Evolutionary conservation across 2,888 invertebrate genomes (phyloP), one percentile per base, ranked within the genome.

Genomic region (Apodemia hepburni): DNA sequence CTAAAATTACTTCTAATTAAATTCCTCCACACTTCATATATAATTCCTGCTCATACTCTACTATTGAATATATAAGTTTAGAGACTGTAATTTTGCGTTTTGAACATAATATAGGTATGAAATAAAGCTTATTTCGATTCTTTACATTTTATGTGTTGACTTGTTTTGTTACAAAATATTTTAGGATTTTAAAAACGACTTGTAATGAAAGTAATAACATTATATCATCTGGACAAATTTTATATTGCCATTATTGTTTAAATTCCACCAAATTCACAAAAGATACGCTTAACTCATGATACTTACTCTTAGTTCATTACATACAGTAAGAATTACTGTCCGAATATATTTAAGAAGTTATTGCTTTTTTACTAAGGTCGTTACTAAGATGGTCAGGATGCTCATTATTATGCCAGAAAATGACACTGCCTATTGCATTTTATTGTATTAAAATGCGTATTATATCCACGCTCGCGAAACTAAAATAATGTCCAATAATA

Each of bases 341-440:
- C 68, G 68, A 66, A 71, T 72, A 71, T 64, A 68, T 42, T 74
- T 73, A 71, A 69, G 66, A 70, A 68, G 70, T 71, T 67, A 68
- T 70, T 68, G 69, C 70, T 70, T 69, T 68, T 69, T 70, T 69
- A 68, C 42, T 70, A 63, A 65, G 61, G 45, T 65, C 63, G 57
- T 66, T 75, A 22, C 71, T 76, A 73, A 76, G 74, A 78, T 77
- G 67, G 72, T 85, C 86, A 85, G 85, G 83, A 85, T 87, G 83
- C 88, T 89, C 88, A 88, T 89, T 87, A 85, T 87, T 85, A 79
- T 72, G 69, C 64, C 70, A 42, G 73, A 71, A 70, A 61, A 68
- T 73, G 73, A 70, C 71, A 80, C 79, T 82, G 81, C 81, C 76
- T 72, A 73, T 71, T 75, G 81, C 72, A 75, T 73, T 72, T 72